Evolutionary conservation across 2,113 vertebrate species (phyloP).

Genomic region (Urocolius indicus): DNA sequence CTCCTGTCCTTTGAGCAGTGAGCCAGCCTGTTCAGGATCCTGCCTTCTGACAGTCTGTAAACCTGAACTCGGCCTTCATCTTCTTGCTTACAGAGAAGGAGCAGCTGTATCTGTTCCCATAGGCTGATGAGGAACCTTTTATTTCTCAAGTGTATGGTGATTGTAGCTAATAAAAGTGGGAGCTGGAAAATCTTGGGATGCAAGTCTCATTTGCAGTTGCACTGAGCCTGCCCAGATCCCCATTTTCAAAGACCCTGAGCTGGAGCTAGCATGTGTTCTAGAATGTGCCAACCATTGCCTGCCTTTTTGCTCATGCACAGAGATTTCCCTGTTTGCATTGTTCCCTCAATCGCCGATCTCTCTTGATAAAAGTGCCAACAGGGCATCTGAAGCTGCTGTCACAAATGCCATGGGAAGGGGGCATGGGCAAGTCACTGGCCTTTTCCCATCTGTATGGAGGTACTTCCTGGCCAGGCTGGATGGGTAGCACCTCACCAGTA

Average conservation of each 20-base stretch:
- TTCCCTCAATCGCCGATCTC: not conserved
- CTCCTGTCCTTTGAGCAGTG: not conserved
- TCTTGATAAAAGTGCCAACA: not conserved
- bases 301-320: not conserved
- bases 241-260: not conserved
- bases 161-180: not conserved
- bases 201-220: not conserved
- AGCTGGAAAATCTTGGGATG: not conserved
- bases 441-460: not conserved
- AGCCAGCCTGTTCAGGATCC: not conserved
- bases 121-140: constrained; percentile 3
- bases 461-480: not conserved
- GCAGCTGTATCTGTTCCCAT: not conserved
- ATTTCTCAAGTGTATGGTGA: not conserved
- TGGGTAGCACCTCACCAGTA: not conserved
- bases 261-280: not conserved
- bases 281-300: not conserved
- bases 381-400: not conserved
- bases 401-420: rapidly evolving
- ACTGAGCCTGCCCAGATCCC: not conserved
- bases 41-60: not conserved
- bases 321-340: not conserved
- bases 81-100: not conserved
- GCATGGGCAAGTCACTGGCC: not conserved
- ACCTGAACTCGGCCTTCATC: not conserved